Percentiles rank a stretch among this genome's conserved stretches.
Conservation (phyloP, 35 echinoderm and acorn worm species). For the Apostichopus japonicus region DNA sequence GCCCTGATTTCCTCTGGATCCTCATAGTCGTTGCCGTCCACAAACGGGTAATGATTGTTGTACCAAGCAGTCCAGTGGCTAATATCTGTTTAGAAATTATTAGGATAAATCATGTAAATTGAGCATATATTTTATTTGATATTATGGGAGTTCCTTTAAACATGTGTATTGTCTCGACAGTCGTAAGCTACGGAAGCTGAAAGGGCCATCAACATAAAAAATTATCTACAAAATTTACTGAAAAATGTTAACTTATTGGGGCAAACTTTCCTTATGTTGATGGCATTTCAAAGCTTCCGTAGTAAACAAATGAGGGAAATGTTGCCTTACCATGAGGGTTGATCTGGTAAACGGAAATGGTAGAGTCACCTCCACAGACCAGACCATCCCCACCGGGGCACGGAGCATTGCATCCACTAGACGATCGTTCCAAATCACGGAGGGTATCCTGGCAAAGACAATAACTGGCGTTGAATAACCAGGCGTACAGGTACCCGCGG, state of each 20-base stretch:
- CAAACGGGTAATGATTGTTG: constrained; percentile 49
- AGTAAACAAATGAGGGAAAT: no score
- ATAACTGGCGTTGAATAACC: constrained; percentile 49
- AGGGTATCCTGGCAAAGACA: constrained; percentile 73
- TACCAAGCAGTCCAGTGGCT: constrained; percentile 68
- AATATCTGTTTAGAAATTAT: constrained; percentile 44
- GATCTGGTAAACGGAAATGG: constrained; percentile 60
- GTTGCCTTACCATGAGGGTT: constrained; percentile 51
- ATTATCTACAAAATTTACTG: no score
- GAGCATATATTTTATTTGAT: not conserved
- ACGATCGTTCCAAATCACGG: constrained; percentile 17
- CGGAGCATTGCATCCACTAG: constrained; percentile 48
- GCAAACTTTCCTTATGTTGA: no score
- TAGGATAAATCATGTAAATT: no score
- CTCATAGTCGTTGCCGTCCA: constrained; percentile 61
- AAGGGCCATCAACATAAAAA: no score
- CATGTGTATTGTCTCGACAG: not conserved
- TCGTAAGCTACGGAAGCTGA: not conserved
- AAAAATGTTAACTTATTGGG: no score
- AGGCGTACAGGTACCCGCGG: constrained; percentile 56
- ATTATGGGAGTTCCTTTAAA: not conserved
- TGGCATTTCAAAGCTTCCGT: no score
- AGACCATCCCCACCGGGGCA: constrained; percentile 76
- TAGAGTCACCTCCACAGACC: constrained; percentile 62
- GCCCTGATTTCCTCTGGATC: constrained; percentile 41